phyloP scores from a whole-genome alignment of 2,797 vertebrate genomes.

The Tenualosa ilisha region DNA sequence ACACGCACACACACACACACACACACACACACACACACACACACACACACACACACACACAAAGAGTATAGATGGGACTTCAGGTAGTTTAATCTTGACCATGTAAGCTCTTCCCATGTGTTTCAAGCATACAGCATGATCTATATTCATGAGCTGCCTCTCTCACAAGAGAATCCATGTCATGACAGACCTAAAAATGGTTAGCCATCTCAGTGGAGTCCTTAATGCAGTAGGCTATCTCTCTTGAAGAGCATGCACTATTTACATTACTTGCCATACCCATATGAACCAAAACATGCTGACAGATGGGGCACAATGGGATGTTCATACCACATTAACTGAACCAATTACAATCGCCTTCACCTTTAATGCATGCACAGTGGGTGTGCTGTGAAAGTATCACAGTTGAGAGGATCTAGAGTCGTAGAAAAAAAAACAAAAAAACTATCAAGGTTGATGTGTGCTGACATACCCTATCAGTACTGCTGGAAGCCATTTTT shows the following conservation, averaged over 20 bases:
- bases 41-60: neutral
- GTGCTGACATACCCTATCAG: neutral
- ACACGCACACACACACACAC: constrained; percentile 4
- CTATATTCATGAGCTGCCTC: neutral
- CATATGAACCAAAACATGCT: neutral
- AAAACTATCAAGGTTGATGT: neutral
- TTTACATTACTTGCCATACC: neutral
- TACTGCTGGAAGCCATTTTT: neutral
- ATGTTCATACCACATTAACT: constrained; percentile 29
- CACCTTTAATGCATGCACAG: constrained; percentile 44
- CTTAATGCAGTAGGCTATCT: neutral
- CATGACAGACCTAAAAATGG: neutral
- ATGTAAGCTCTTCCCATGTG: neutral
- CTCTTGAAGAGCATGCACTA: neutral
- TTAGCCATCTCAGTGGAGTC: neutral
- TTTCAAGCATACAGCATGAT: neutral
- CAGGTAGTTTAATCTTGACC: neutral
- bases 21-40: no score
- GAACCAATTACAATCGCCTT: constrained; percentile 27
- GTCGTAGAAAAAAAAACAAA: neutral
- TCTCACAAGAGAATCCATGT: neutral
- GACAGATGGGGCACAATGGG: constrained; percentile 33
- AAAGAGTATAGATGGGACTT: neutral
- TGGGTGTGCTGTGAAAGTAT: constrained; percentile 15
- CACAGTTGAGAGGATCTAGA: neutral